Evolutionary conservation across 2,113 vertebrate species (phyloP), one percentile per base, ranked within the genome.

Genomic region (Oncorhynchus keta): DNA sequence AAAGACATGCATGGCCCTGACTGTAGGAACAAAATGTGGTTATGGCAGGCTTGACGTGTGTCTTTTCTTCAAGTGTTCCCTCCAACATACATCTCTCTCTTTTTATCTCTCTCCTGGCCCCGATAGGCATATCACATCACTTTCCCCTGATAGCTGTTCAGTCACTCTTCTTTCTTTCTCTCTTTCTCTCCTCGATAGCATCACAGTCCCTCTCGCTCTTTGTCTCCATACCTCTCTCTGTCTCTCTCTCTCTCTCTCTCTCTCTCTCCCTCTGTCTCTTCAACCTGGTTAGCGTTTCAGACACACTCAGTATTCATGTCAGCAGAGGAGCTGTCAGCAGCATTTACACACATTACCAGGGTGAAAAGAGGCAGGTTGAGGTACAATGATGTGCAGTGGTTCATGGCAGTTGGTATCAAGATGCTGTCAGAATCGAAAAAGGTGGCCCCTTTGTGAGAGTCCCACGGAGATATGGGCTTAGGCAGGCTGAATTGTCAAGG

Each of bases 311-410:
- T 79, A 88, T 88, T 89, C 86, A 79, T 55, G 5, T 76, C 77
- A n/a, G 70, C 74, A 48, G 74, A 81, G 79, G 77, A 73, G 73
- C 86, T 87, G 86, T 87, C 81, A 49, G 81, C 80, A 76, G 73
- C 84, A 85, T 88, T 91, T 88, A 87, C 85, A 85, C 87, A 85
- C 83, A 80, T 83, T 83, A 87, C 81, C n/a, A 55, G 77, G 79
- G 80, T 83, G 86, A 86, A 83, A 85, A 80, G 86, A 87, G 83
- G 73, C 77, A 79, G 85, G 80, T 82, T 84, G 85, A 55, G 51
- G 51, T 80, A 88, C 78, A 79, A 80, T 79, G 79, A 87, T 83
- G 78, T 83, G 84, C 81, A 78, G 82, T 71, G 45, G 72, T 69
- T 89, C 78, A 66, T 77, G 85, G 77, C 78, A 80, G 74, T 73